These are phyloP conservation scores for Zaprionus bogoriensis DNA, from an alignment of 2,888 invertebrate genomes.

Conservation along the genomic window DNA sequence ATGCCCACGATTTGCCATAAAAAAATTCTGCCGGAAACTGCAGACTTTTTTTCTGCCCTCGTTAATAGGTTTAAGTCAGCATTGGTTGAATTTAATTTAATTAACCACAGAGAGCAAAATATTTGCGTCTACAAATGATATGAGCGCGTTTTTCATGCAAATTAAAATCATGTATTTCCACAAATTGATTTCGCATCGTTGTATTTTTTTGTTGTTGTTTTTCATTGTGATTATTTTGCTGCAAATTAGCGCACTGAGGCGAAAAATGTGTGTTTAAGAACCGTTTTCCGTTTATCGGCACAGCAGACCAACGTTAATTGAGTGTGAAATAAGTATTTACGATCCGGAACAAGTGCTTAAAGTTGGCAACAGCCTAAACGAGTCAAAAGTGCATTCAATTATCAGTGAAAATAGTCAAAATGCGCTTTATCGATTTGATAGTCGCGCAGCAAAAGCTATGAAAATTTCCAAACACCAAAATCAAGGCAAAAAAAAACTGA, in stretches of 20 bases:
- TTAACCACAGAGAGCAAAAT: not conserved
- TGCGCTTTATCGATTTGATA: not conserved
- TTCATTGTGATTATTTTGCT: too few relatives aligned
- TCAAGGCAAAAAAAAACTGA: too few relatives aligned
- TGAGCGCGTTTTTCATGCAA: not conserved
- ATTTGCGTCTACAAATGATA: not conserved
- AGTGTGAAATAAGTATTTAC: slow-evolving; percentile 1
- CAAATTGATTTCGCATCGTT: not conserved
- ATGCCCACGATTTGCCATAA: not conserved
- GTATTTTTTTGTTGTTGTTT: not conserved
- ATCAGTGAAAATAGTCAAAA: not conserved
- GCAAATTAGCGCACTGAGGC: not conserved
- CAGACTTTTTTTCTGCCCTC: not conserved
- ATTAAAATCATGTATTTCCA: not conserved
- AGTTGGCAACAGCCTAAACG: not conserved
- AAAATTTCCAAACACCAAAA: too few relatives aligned
- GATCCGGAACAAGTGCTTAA: not conserved
- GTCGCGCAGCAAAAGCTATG: too few relatives aligned
- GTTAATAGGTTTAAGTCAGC: not conserved
- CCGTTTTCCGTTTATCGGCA: not conserved
- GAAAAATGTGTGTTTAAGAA: not conserved
- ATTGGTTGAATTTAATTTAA: not conserved
- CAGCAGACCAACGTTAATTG: not conserved
- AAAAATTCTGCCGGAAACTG: not conserved
- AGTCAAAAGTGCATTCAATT: not conserved